These are phyloP conservation scores for Corydoras sp. DNA, from an alignment of 2,113 vertebrate genomes.

Conservation along the genomic window DNA sequence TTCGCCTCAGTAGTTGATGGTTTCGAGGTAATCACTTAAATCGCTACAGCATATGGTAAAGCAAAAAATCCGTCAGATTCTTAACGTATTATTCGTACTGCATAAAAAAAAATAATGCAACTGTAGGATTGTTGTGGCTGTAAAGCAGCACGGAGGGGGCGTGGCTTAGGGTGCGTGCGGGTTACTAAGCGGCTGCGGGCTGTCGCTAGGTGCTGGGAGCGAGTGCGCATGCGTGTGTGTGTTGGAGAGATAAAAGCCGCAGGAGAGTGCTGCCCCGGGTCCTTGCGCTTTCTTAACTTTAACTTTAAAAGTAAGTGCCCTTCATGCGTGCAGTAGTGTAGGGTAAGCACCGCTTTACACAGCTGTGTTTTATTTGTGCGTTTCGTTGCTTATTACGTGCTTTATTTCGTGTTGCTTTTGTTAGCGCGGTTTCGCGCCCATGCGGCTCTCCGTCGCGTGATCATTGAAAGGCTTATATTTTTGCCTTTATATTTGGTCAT, in stretches of 20 bases:
- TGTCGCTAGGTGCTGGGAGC: not conserved
- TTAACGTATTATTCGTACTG: too few relatives aligned
- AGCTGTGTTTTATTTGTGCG: not conserved
- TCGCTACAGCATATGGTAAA: too few relatives aligned
- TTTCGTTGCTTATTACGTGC: not conserved
- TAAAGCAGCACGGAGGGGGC: not conserved
- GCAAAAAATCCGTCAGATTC: too few relatives aligned
- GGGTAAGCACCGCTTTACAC: too few relatives aligned
- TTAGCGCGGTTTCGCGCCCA: constrained; percentile 37
- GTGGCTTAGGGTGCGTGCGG: not conserved
- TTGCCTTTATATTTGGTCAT: too few relatives aligned
- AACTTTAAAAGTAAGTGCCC: constrained; percentile 7
- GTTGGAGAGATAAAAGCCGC: not conserved
- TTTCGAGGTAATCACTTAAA: too few relatives aligned
- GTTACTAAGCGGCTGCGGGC: not conserved
- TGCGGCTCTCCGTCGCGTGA: not conserved
- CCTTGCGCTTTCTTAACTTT: not conserved
- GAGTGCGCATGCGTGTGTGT: not conserved
- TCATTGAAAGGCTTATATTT: too few relatives aligned
- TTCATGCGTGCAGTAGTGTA: too few relatives aligned
- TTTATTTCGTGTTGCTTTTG: constrained; percentile 19
- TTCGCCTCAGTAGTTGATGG: too few relatives aligned
- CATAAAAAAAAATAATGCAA: too few relatives aligned
- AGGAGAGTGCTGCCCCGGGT: not conserved
- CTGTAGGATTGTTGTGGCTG: too few relatives aligned